A percentile compares a stretch with the other conserved stretches of the same genome.
Conservation (phyloP, 2,888 invertebrate species). For the Ichneumoninae sp. region DNA sequence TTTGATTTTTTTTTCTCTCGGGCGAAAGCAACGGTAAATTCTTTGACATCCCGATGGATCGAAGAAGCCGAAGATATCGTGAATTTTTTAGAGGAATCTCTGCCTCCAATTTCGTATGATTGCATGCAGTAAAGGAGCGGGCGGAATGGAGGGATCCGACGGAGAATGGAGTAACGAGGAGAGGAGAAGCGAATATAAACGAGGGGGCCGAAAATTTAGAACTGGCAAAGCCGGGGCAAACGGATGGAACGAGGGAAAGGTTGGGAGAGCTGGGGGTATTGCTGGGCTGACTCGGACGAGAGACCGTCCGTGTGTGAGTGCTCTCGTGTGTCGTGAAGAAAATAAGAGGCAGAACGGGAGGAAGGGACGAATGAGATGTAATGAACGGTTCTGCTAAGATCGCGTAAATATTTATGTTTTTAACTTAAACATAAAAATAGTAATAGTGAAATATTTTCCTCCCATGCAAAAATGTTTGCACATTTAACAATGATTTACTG, state of each 20-base stretch:
- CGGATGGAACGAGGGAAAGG: constrained; percentile 25
- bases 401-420: neutral
- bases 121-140: constrained; percentile 45
- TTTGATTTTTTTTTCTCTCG: neutral
- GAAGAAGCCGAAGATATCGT: constrained; percentile 37
- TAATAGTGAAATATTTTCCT: too few relatives aligned
- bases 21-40: constrained; percentile 1
- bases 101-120: constrained; percentile 62
- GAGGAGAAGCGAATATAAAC: constrained; percentile 39
- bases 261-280: constrained; percentile 1
- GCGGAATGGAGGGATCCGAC: neutral
- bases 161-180: constrained; percentile 32
- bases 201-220: constrained; percentile 46
- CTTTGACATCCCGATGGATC: constrained; percentile 29
- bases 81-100: constrained; percentile 60
- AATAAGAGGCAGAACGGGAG: constrained; percentile 37
- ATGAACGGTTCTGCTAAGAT: neutral
- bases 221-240: constrained; percentile 20
- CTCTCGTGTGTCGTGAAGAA: constrained; percentile 17
- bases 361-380: constrained; percentile 14
- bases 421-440: too few relatives aligned
- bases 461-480: neutral
- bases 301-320: constrained; percentile 31
- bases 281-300: neutral
- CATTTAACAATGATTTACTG: neutral